Base-by-base conservation (phyloP, 1,140 invertebrate genomes). In the Cotesia chilonis region DNA sequence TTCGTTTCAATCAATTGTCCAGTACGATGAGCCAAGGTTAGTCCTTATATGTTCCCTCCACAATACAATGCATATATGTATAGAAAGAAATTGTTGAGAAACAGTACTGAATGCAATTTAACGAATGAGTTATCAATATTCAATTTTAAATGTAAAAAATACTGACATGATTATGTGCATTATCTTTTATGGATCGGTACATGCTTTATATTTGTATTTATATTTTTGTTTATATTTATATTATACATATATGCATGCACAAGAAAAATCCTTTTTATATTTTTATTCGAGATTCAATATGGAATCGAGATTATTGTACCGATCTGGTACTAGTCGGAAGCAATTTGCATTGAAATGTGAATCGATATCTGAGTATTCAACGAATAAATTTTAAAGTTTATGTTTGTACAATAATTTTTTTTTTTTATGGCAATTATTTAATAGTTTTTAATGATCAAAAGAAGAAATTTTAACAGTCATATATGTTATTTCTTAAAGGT, bases 261-360 rank as follows among this genome's bases (percentile, higher is more conserved):
- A 28, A 28, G 28, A 28, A 28, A 47, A 7, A 47, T 0, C 10
- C 10, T 47, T 47, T 41, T 47, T 47, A 9, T 47, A 47, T 47
- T 47, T 47, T 47, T 9, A 47, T 47, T 47, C 41, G 9, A 41
- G 63, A 69, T 66, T 75, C 69, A 52, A 60, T 68, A 75, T 72
- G 64, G 17, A 47, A 37, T 37, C 52, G 68, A 60, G 68, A 70
- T 70, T 70, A 61, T 70, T 61, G 68, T 60, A 36, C 35, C 54
- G 64, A 66, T 54, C 68, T 36, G 63, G 68, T 66, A 79, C 77
- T 75, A 75, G 74, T 74, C 72, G 59, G 28, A 65, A 63, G 71
- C 74, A 79, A 82, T 81, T 79, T 82, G 74, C 76, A 80, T 81
- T 41, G 76, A 78, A 77, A 79, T 75, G 76, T 72, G 73, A 75